Base-by-base conservation (phyloP, 2,888 invertebrate species). In the Aspidapion aeneum region DNA sequence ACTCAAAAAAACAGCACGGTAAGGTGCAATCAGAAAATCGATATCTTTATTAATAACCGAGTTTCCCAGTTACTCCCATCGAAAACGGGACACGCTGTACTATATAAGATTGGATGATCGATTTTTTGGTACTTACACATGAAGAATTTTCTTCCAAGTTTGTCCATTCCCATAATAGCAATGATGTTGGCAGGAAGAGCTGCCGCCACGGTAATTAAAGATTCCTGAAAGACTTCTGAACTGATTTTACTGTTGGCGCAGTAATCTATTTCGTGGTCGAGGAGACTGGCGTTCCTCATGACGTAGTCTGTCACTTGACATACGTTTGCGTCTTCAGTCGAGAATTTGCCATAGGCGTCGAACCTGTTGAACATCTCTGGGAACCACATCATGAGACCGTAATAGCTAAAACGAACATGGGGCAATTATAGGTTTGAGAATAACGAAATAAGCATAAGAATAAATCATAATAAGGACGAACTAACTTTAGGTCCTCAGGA, bases 341-440 rank as follows among this genome's bases (percentile, higher is more conserved):
- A 88, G 35, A 83, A 82, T 60, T 85, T 83, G 58, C 87, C 85
- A 81, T 86, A 94, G 77, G 91, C 91, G 80, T 93, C 92, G 78
- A 93, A 93, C 57, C 95, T 90, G 78, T 91, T 93, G 82, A 96
- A 96, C 76, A 96, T 85, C 81, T 96, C 95, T 0, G 96, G 96
- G 82, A 96, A 95, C 96, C 96, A 96, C 93, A 96, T 94, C 93
- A 94, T 94, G 61, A 96, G 83, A 52, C 96, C 96, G 78, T 96
- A 96, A 80, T 95, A 96, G 62, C 92, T 90, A 79, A 9, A 79
- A n/a, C n/a, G n/a, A n/a, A n/a, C n/a, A n/a, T n/a, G n/a, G n/a
- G n/a, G n/a, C n/a, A n/a, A n/a, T n/a, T n/a, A n/a, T n/a, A n/a
- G n/a, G n/a, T n/a, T n/a, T n/a, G n/a, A n/a, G 73, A 57, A 60